A percentile compares a stretch with the other conserved stretches of the same genome.
Conservation (phyloP, 2,888 invertebrate species). For the Mylabris sibirica region DNA sequence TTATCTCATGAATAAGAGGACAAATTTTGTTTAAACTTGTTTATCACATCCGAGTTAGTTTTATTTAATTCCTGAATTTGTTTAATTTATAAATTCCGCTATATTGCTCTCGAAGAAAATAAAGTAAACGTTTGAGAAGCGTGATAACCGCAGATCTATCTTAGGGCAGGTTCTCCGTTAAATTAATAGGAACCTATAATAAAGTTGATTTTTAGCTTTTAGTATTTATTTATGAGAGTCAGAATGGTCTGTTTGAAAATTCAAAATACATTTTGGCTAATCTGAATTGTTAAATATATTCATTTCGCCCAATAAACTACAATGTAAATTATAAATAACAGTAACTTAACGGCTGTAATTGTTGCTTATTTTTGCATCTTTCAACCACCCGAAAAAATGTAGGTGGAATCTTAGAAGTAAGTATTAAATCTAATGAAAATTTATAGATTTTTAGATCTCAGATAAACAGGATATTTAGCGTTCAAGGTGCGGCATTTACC, state of each 20-base stretch:
- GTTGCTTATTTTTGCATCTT: background rate
- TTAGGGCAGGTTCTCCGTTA: too few relatives aligned
- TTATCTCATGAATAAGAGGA: too few relatives aligned
- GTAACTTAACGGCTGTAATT: background rate
- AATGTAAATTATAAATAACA: background rate
- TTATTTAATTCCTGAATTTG: too few relatives aligned
- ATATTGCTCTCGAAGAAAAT: too few relatives aligned
- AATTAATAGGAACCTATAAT: background rate
- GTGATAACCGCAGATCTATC: too few relatives aligned
- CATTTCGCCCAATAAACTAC: background rate
- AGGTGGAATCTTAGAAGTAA: background rate
- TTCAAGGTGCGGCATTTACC: background rate
- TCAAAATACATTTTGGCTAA: background rate
- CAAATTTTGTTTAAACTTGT: too few relatives aligned
- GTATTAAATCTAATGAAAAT: background rate
- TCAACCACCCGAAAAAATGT: background rate
- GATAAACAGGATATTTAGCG: background rate
- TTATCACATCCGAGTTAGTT: too few relatives aligned
- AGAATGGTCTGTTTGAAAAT: too few relatives aligned
- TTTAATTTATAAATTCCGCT: too few relatives aligned
- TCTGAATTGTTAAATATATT: background rate
- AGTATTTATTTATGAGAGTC: too few relatives aligned
- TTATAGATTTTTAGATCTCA: background rate
- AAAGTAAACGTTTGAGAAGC: too few relatives aligned
- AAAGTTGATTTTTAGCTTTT: background rate